Conservation (phyloP, 2,113 vertebrate genomes). For the Corvus cornix region DNA sequence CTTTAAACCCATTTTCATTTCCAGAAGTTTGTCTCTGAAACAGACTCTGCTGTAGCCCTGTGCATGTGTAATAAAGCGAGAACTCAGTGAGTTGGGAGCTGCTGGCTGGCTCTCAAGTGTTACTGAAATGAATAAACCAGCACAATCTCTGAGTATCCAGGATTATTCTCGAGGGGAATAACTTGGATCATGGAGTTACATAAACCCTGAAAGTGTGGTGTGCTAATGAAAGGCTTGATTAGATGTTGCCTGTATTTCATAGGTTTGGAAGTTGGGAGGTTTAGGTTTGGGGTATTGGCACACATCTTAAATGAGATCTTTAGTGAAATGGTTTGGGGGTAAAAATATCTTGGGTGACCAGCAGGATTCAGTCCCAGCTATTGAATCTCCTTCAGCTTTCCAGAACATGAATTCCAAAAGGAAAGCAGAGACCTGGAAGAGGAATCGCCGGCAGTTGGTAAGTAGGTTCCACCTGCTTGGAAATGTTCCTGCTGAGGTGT, state of each 20-base stretch:
- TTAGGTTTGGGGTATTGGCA: background rate
- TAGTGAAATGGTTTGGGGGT: background rate
- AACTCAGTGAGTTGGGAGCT: background rate
- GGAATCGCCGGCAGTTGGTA: slow-evolving; percentile 94
- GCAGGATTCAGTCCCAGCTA: background rate
- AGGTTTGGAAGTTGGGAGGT: background rate
- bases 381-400: slow-evolving; percentile 79
- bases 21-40: background rate
- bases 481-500: background rate
- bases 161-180: background rate
- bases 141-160: background rate
- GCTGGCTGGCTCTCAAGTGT: background rate
- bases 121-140: background rate
- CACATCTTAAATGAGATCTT: background rate
- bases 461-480: slow-evolving; percentile 34
- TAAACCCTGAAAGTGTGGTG: background rate
- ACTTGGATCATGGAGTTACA: background rate
- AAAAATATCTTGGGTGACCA: background rate
- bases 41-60: background rate
- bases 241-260: background rate
- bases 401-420: slow-evolving; percentile 99
- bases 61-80: background rate
- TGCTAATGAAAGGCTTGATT: background rate
- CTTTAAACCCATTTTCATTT: background rate
- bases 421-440: slow-evolving; percentile 99